Conservation (phyloP, 2,888 invertebrate species). For the Cremastinae sp. region DNA sequence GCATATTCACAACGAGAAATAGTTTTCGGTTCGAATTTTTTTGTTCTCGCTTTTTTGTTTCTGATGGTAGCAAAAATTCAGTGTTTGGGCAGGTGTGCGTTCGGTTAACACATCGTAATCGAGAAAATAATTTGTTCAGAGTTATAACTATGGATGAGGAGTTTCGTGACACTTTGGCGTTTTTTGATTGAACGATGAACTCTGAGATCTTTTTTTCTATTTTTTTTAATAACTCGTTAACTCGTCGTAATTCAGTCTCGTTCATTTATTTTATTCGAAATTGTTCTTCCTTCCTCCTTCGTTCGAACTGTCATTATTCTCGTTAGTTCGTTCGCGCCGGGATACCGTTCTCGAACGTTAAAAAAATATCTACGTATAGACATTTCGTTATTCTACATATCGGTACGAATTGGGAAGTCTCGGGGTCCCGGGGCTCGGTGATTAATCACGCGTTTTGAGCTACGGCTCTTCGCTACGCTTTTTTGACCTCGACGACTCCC, state of each 20-base stretch:
- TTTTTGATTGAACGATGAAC: neutral
- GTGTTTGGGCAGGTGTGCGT: no score
- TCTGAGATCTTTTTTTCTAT: no score
- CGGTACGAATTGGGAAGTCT: neutral
- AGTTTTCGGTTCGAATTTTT: no score
- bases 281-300: conserved; percentile 19
- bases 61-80: no score
- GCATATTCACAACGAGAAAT: no score
- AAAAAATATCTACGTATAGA: conserved; percentile 2
- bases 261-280: conserved; percentile 20
- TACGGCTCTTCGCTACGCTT: conserved; percentile 18
- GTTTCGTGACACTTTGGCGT: neutral
- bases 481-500: conserved; percentile 32
- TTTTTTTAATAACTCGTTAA: conserved; percentile 32
- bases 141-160: neutral
- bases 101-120: no score
- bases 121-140: neutral
- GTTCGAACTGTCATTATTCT: conserved; percentile 42
- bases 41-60: no score
- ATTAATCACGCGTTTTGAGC: conserved; percentile 56
- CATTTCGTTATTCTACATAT: neutral
- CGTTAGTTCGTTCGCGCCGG: conserved; percentile 57
- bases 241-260: conserved; percentile 31
- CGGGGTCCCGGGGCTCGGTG: conserved; percentile 42
- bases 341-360: conserved; percentile 42